These are phyloP conservation scores for Heliothis virescens DNA, from an alignment of 1,140 invertebrate species.

Conservation along the genomic window DNA sequence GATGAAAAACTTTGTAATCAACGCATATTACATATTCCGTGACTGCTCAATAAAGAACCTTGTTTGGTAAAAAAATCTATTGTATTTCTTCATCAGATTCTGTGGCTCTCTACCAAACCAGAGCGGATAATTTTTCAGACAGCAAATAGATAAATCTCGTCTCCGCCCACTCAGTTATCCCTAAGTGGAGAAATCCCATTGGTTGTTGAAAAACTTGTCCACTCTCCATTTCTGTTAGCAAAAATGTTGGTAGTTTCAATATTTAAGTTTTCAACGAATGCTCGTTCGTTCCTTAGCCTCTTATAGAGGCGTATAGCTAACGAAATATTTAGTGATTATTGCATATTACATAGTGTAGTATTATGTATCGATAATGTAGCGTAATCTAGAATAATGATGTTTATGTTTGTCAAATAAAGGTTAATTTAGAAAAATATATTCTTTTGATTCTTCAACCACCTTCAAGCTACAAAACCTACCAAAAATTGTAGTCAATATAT, in stretches of 20 bases:
- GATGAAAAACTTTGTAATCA: too few relatives aligned
- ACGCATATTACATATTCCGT: too few relatives aligned
- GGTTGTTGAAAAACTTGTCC: too few relatives aligned
- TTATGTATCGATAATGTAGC: constrained; percentile 33
- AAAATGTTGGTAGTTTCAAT: not conserved
- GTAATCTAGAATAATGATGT: constrained; percentile 17
- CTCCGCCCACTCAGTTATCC: too few relatives aligned
- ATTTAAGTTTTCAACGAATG: not conserved
- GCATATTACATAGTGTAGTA: constrained; percentile 22
- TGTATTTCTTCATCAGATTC: too few relatives aligned
- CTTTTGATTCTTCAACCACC: not conserved
- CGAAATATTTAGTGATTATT: not conserved
- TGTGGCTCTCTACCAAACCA: too few relatives aligned
- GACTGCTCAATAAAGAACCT: too few relatives aligned
- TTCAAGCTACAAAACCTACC: too few relatives aligned
- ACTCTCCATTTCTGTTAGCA: not conserved
- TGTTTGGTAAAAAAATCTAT: too few relatives aligned
- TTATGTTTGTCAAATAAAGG: constrained; percentile 44
- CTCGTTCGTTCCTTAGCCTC: constrained; percentile 17
- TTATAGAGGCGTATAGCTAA: constrained; percentile 19
- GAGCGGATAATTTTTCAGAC: too few relatives aligned
- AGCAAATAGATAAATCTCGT: too few relatives aligned
- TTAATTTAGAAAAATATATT: not conserved
- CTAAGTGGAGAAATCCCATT: too few relatives aligned
- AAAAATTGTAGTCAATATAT: not conserved